Evolutionary conservation across 2,113 vertebrate species (phyloP), one percentile per base, ranked within the genome.

Genomic region (Protobothrops flavoviridis): DNA sequence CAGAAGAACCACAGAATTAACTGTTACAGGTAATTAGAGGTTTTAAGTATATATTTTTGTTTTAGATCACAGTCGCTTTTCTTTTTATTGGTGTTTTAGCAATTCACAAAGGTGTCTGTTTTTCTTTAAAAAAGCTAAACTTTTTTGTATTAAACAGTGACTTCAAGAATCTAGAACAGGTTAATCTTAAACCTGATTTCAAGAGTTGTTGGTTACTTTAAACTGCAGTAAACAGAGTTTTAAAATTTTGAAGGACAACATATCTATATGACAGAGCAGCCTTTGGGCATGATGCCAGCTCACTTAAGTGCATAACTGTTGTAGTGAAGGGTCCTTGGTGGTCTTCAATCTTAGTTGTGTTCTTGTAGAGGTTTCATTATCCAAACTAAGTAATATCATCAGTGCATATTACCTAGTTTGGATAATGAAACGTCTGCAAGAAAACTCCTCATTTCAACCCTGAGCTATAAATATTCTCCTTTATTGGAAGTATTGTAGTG

Each of bases 1-100:
- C 24, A 98, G 99, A 97, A 99, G 99, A 97, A 99, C 99, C 0
- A 99, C 99, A 0, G 98, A 99, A 97, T 97, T 99, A 93, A 98
- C 98, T n/a, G 99, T 99, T 94, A 99, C 99, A 97, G 99, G 99
- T 99, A 98, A 98, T 94, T 91, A 81, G 20, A 89, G 43, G 29
- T 13, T 94, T 4, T 90, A 92, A 5, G 6, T 61, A 33, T 93
- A 0, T 48, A 12, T 93, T 69, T 91, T 90, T 29, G 48, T n/a
- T 64, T 85, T 53, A 69, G 17, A 50, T 33, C 61, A 95, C 91
- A 56, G 53, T 20, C 17, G 45, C 15, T 9, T n/a, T 39, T 10
- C 29, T 24, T 4, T 0, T 0, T 0, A 15, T 90, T 89, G 56
- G 21, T 88, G 7, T 15, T 86, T 81, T 85, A 88, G 56, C 20